Evolutionary conservation across 1,140 invertebrate species (phyloP), one percentile per base, ranked within the genome.

Genomic region (Philotrypesis tridentata): DNA sequence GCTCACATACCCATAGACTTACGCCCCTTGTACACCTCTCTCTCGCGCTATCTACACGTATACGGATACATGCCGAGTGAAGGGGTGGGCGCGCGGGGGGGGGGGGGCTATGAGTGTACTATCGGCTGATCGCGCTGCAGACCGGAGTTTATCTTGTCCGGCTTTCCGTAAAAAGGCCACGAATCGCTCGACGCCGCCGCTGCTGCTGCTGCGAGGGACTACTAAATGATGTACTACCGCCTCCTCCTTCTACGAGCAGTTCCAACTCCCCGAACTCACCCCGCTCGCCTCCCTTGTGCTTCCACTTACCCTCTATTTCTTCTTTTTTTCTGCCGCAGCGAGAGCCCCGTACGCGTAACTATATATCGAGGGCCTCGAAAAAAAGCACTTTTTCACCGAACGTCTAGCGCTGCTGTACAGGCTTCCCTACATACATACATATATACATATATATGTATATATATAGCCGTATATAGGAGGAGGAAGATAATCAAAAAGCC

Each of bases 121-220:
- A 76, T 76, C 33, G 55, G 14, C 74, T 31, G 33, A 76, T 76
- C 60, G 74, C 74, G 60, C 33, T 60, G 55, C 60, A 76, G 23
- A 75, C n/a, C 74, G 74, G 33, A 37, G 74, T 76, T 63, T 76
- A 76, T 76, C 74, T 76, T 76, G 25, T 65, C 74, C 74, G 6
- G 29, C 7, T 48, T 37, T 76, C 6, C 29, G 60, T 76, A 76
- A 76, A 76, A 76, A 76, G n/a, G 60, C 61, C 23, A 29, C 61
- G 27, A 25, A 65, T 25, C 61, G 61, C 33, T 27, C 70, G n/a
- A 37, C 33, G 33, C 33, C n/a, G 23, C 68, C 68, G 21, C 6
- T 11, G 25, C 29, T 11, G 67, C 1, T 11, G 1, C 2, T 21
- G 25, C 9, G 11, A 37, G 67, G 17, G 21, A 33, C 67, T 29